Base-by-base conservation (phyloP, 1,140 invertebrate species). In the Augochlora pura region DNA sequence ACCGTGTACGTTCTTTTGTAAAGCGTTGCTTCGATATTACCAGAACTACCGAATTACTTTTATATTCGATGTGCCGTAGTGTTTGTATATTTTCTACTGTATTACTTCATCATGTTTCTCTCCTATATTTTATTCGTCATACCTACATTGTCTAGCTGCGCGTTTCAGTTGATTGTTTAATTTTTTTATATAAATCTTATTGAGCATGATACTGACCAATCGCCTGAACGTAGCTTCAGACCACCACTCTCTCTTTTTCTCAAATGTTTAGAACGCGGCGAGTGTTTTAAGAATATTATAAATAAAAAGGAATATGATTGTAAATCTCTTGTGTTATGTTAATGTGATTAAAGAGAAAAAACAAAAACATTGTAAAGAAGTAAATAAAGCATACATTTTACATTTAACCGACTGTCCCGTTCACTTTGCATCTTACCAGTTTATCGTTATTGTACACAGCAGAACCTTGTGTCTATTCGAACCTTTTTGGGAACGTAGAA, bases 321-420 rank as follows among this genome's bases (percentile, higher is more conserved):
- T 93, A 88, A 92, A 93, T 90, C 88, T 91, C 87, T 92, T 92
- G 90, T 92, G 91, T 92, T 92, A 92, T 81, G 88, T 92, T 92
- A 91, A 92, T 91, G 91, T 92, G 90, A 92, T 92, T 92, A 88
- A 87, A 86, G 46, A 59, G 25, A 80, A 80, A 72, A 73, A 83
- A 91, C 86, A 91, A 90, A 86, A 89, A 91, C 87, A 92, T 89
- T 92, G 91, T 92, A 92, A 93, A 92, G 85, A 92, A 91, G 83
- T 92, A 91, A 92, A 92, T 93, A 93, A 93, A 93, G 89, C 91
- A 92, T 92, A 93, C 92, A 92, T 93, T 93, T 93, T 93, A 91
- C 91, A 92, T 92, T 91, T 91, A 90, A 0, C 7, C 10, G 49
- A 23, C 6, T 52, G 49, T 52, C 1, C 21, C 16, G 16, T 52